These are phyloP conservation scores for Mactra quadrangularis DNA, from an alignment of 1,140 invertebrate species.

Conservation along the genomic window DNA sequence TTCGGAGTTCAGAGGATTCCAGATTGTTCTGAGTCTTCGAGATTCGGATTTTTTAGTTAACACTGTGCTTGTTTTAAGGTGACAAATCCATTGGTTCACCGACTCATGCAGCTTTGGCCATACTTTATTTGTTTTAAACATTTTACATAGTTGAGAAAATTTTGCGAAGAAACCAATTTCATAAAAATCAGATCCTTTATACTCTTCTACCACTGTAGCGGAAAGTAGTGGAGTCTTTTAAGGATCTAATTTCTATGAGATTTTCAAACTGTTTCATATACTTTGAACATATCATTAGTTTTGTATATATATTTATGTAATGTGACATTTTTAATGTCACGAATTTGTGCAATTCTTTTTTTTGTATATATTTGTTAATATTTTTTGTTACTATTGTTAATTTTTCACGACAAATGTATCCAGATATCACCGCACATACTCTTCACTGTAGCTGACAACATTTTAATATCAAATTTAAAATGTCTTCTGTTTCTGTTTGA, in stretches of 20 bases:
- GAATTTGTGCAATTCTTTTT: conserved; percentile 26
- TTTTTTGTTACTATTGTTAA: not conserved
- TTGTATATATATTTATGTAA: conserved; percentile 11
- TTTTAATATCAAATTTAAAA: not conserved
- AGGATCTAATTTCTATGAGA: not conserved
- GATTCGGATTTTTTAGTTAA: too few relatives aligned
- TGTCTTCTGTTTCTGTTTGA: not conserved
- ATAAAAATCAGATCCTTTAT: not conserved
- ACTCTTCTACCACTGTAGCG: not conserved
- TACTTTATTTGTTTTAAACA: too few relatives aligned
- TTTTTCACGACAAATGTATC: not conserved
- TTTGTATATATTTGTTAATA: conserved; percentile 19
- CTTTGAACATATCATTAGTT: not conserved
- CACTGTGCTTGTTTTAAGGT: too few relatives aligned
- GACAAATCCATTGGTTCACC: too few relatives aligned
- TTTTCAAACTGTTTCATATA: not conserved
- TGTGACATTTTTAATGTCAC: conserved; percentile 2
- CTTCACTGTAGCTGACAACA: not conserved
- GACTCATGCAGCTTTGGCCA: too few relatives aligned
- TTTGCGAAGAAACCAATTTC: too few relatives aligned
- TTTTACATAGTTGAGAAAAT: too few relatives aligned
- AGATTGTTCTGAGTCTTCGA: too few relatives aligned
- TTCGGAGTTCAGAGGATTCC: too few relatives aligned
- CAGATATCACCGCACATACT: not conserved
- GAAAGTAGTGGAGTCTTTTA: not conserved